A percentile compares a stretch with the other conserved stretches of the same genome.
phyloP scores from a whole-genome alignment of 2,113 vertebrate genomes.

The Zootoca vivipara region DNA sequence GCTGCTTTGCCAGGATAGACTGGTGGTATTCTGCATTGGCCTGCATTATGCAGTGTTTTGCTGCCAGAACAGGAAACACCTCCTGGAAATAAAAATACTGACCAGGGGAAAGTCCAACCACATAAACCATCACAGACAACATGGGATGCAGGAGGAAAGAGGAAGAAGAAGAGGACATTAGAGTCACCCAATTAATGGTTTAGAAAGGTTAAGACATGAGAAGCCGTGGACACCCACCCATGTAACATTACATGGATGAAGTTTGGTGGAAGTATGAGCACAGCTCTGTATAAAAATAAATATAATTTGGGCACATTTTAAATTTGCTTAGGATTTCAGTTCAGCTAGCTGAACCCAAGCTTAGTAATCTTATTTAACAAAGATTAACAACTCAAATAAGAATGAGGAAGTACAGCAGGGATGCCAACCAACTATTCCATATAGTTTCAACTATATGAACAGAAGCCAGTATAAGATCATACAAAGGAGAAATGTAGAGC shows the following conservation, averaged over 20 bases:
- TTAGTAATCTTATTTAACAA: constrained; percentile 62
- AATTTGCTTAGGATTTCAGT: constrained; percentile 29
- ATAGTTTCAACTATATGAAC: neutral
- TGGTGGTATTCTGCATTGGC: constrained; percentile 96
- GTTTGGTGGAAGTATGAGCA: constrained; percentile 32
- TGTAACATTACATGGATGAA: constrained; percentile 55
- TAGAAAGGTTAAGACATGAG: constrained; percentile 75
- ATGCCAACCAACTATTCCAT: constrained; percentile 17
- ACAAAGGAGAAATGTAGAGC: neutral
- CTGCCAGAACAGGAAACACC: constrained; percentile 95
- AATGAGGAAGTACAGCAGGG: constrained; percentile 59
- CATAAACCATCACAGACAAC: constrained; percentile 88
- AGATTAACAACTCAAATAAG: constrained; percentile 61
- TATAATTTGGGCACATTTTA: neutral
- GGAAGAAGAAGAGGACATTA: constrained; percentile 93
- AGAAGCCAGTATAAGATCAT: constrained; percentile 8
- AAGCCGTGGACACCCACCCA: constrained; percentile 66
- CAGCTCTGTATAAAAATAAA: neutral
- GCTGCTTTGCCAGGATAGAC: constrained; percentile 90
- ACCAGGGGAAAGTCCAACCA: constrained; percentile 96
- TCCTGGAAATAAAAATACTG: constrained; percentile 99
- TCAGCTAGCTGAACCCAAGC: constrained; percentile 59
- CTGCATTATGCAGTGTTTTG: constrained; percentile 99
- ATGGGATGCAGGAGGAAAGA: constrained; percentile 89
- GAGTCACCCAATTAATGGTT: constrained; percentile 78